phyloP scores from a whole-genome alignment of 2,113 vertebrate genomes.

The Ceuthmochares aereus region DNA sequence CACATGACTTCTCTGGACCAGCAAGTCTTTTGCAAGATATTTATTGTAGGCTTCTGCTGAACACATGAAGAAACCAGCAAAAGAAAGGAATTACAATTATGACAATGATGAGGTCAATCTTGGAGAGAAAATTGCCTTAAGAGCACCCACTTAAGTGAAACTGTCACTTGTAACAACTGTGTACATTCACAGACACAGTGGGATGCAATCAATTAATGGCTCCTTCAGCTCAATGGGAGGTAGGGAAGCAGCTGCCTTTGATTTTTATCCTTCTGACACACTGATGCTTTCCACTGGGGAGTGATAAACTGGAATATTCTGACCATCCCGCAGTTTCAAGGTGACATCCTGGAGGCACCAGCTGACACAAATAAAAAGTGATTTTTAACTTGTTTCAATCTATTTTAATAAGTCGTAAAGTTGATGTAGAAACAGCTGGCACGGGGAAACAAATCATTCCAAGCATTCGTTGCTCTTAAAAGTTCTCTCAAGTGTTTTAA shows the following conservation, averaged over 20 bases:
- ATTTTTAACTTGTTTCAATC: background rate
- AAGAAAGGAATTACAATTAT: background rate
- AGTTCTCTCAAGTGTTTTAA: background rate
- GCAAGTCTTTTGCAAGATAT: background rate
- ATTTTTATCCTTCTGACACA: background rate
- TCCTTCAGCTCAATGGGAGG: background rate
- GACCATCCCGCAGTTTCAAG: conserved; percentile 75
- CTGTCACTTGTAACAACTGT: background rate
- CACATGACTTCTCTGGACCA: background rate
- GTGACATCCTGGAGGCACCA: conserved; percentile 80
- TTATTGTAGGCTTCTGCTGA: conserved; percentile 9
- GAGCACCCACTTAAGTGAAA: background rate
- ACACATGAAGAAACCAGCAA: background rate
- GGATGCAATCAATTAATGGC: conserved; percentile 11
- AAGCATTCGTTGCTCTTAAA: background rate
- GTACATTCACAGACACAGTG: background rate
- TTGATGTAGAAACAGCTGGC: background rate
- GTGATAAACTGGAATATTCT: conserved; percentile 64
- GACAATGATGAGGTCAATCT: background rate
- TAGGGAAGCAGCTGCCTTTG: background rate
- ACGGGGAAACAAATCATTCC: background rate
- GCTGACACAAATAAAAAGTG: conserved; percentile 58
- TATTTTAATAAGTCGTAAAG: background rate
- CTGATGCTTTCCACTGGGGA: background rate
- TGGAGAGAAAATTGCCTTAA: background rate